A percentile compares a stretch with the other conserved stretches of the same genome.
Evolutionary conservation across 2,888 invertebrate species (phyloP).

Genomic region (Aspidiotus destructor): DNA sequence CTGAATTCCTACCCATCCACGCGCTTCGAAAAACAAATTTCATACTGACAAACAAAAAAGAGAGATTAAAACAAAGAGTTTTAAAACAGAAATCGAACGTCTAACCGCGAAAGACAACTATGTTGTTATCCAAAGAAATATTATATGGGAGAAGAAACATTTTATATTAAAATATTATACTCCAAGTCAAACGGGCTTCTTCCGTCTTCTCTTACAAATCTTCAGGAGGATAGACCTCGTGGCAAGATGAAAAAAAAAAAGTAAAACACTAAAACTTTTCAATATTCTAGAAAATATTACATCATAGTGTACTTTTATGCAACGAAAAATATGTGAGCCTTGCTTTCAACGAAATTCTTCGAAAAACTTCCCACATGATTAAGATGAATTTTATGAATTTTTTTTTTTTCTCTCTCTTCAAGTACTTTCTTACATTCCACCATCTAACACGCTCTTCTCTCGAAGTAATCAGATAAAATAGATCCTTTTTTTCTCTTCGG

Average conservation of each 20-base stretch:
- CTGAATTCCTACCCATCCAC: too few species aligned
- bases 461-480: not conserved
- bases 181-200: not conserved
- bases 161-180: conserved; percentile 1
- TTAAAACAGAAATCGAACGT: too few species aligned
- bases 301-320: conserved; percentile 13
- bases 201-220: too few species aligned
- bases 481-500: not conserved
- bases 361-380: conserved; percentile 30
- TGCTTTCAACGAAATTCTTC: conserved; percentile 28
- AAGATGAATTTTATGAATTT: conserved; percentile 30
- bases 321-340: conserved; percentile 27
- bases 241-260: not conserved
- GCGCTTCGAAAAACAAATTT: not conserved
- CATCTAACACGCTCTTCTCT: not conserved
- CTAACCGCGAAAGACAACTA: too few species aligned
- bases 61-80: too few species aligned
- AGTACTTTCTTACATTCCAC: not conserved
- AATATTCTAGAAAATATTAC: conserved; percentile 29
- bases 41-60: not conserved
- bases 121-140: not conserved
- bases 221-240: not conserved
- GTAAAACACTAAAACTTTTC: conserved; percentile 28
- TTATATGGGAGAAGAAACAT: not conserved
- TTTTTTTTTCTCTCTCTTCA: not conserved